Conservation (phyloP, 2,797 vertebrate genomes). For the Spheniscus humboldti region DNA sequence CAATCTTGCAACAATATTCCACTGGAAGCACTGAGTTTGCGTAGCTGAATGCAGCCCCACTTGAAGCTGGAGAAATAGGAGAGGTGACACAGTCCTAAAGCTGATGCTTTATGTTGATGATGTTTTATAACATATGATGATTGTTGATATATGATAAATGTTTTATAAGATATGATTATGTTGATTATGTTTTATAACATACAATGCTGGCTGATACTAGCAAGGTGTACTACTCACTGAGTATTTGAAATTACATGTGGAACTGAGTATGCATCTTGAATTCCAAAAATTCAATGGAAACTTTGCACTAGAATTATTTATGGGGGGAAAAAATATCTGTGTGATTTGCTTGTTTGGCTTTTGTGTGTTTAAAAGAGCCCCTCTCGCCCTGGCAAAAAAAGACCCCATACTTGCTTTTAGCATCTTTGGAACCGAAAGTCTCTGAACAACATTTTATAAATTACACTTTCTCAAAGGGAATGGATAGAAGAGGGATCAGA, state of each 20-base stretch:
- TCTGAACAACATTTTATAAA: neutral
- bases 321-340: fast-evolving
- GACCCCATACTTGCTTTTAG: neutral
- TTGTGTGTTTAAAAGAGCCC: neutral
- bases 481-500: neutral
- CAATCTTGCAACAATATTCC: neutral
- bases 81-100: neutral
- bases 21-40: neutral
- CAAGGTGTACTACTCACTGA: neutral
- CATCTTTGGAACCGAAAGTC: neutral
- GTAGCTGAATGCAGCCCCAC: neutral
- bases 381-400: neutral
- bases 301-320: neutral
- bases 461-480: neutral
- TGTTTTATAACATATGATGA: too few relatives aligned
- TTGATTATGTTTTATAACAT: too few relatives aligned
- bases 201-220: neutral
- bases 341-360: neutral
- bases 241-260: neutral
- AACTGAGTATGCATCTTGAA: neutral
- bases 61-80: neutral
- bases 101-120: neutral
- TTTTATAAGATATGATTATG: too few relatives aligned
- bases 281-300: neutral
- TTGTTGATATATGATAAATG: too few relatives aligned